Percentiles rank a stretch among this genome's conserved stretches.
phyloP scores from a whole-genome alignment of 2,888 invertebrate species.

The Brachyptera risi region DNA sequence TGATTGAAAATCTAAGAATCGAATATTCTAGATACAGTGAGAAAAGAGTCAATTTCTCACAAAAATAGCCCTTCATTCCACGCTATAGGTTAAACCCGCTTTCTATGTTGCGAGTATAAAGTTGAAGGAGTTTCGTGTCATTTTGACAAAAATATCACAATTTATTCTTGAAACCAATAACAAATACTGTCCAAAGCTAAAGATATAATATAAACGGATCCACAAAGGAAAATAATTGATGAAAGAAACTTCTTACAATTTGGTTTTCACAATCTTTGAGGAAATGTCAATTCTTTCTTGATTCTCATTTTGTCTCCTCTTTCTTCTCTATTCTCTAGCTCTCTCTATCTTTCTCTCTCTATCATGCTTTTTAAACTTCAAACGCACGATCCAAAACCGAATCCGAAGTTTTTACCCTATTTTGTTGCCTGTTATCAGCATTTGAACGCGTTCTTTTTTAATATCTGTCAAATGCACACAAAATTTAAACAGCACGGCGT shows the following conservation, averaged over 20 bases:
- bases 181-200: too few relatives aligned
- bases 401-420: slow-evolving; percentile 23
- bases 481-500: slow-evolving; percentile 34
- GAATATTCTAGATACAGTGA: too few relatives aligned
- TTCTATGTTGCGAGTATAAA: too few relatives aligned
- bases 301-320: not conserved
- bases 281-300: slow-evolving; percentile 17
- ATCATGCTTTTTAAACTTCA: slow-evolving; percentile 12
- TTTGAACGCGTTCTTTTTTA: slow-evolving; percentile 33
- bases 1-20: too few relatives aligned
- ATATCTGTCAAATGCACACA: slow-evolving; percentile 35
- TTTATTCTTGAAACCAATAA: too few relatives aligned
- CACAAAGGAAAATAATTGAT: not conserved
- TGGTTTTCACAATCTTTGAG: slow-evolving; percentile 8
- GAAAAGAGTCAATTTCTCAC: too few relatives aligned
- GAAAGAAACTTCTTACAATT: not conserved
- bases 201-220: too few relatives aligned
- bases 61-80: too few relatives aligned
- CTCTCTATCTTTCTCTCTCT: too few relatives aligned
- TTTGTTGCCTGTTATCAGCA: slow-evolving; percentile 32
- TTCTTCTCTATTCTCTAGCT: not conserved
- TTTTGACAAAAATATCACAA: too few relatives aligned
- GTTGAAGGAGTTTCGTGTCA: too few relatives aligned
- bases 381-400: slow-evolving; percentile 12
- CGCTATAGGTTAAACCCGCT: too few relatives aligned